A percentile compares a stretch with the other conserved stretches of the same genome.
Evolutionary conservation across 2,888 invertebrate species (phyloP).

Genomic region (Callyntrura guangdongensis): DNA sequence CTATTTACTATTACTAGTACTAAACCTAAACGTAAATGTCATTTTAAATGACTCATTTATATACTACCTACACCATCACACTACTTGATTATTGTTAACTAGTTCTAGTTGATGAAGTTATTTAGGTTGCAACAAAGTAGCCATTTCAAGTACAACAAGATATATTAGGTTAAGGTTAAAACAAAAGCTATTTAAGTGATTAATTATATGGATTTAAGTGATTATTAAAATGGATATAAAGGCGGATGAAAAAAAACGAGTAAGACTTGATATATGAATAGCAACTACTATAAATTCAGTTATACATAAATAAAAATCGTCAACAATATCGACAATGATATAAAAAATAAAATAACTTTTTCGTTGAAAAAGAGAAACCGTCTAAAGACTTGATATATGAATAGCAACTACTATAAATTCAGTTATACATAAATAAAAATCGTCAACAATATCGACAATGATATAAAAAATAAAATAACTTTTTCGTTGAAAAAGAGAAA

Average conservation of each 20-base stretch:
- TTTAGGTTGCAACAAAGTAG: slow-evolving; percentile 72
- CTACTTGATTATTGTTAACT: slow-evolving; percentile 30
- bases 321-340: slow-evolving; percentile 20
- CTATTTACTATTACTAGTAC: background rate
- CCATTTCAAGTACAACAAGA: slow-evolving; percentile 76
- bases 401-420: slow-evolving; percentile 26
- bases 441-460: slow-evolving; percentile 17
- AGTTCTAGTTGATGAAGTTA: slow-evolving; percentile 18
- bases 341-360: slow-evolving; percentile 29
- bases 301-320: slow-evolving; percentile 9
- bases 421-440: slow-evolving; percentile 18
- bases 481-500: slow-evolving; percentile 38
- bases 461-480: slow-evolving; percentile 24
- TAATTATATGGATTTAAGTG: background rate
- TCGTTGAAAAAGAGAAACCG: slow-evolving; percentile 33
- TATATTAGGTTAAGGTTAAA: background rate
- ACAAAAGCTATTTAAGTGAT: background rate
- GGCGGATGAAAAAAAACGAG: slow-evolving; percentile 53
- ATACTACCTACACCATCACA: background rate
- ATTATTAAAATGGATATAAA: slow-evolving; percentile 11
- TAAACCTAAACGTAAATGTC: no score
- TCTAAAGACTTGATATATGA: slow-evolving; percentile 71
- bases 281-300: slow-evolving; percentile 32
- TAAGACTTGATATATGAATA: slow-evolving; percentile 70
- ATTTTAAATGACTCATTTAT: no score